A percentile compares a stretch with the other conserved stretches of the same genome.
Evolutionary conservation across 2,888 invertebrate genomes (phyloP).

Genomic region (Bruchidius siliquastri): DNA sequence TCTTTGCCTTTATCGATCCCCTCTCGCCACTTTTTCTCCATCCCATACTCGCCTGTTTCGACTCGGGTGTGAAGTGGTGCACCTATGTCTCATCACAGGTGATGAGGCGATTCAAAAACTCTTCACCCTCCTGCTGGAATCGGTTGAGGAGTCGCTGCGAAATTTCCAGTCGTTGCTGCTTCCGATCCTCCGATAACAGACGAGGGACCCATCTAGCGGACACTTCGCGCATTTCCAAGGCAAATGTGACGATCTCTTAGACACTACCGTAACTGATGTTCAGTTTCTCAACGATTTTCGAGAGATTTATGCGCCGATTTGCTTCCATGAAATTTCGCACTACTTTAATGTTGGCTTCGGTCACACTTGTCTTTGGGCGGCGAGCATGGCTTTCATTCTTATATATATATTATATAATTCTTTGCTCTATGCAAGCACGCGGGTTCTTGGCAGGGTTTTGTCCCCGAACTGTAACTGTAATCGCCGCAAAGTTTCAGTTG

Average conservation of each 20-base stretch:
- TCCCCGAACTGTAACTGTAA: constrained; percentile 6
- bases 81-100: not conserved
- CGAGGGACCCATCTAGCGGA: too few species aligned
- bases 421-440: constrained; percentile 7
- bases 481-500: constrained; percentile 4
- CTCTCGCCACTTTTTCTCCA: not conserved
- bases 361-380: constrained; percentile 9
- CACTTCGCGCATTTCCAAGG: not conserved
- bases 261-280: constrained; percentile 5
- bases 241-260: not conserved
- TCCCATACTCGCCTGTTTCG: not conserved
- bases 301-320: constrained; percentile 6
- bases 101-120: constrained; percentile 2
- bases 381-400: constrained; percentile 9
- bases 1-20: constrained; percentile 1
- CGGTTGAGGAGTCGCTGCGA: not conserved
- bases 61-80: not conserved
- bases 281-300: constrained; percentile 5
- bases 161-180: constrained; percentile 2
- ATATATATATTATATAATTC: constrained; percentile 6
- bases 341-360: constrained; percentile 7
- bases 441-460: constrained; percentile 8
- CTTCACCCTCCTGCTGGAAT: constrained; percentile 3
- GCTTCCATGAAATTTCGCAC: constrained; percentile 3
- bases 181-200: not conserved